phyloP scores from a whole-genome alignment of 2,888 invertebrate species.

The Aphodius sticticus region DNA sequence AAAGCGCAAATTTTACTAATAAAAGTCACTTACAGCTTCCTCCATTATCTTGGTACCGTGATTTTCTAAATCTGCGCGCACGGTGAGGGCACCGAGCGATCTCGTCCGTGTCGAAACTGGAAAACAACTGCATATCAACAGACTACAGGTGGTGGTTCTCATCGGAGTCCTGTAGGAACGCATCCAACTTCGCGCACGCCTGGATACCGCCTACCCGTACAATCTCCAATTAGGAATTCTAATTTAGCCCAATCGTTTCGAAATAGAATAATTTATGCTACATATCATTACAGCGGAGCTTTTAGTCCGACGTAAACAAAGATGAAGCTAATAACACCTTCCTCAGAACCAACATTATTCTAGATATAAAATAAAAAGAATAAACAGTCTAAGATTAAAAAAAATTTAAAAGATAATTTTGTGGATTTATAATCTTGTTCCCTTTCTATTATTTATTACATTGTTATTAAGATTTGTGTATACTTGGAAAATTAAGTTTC shows the following conservation, averaged over 20 bases:
- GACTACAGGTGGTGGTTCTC: conserved; percentile 4
- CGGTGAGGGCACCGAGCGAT: background rate
- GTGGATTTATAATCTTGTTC: no score
- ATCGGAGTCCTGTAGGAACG: background rate
- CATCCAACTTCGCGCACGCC: background rate
- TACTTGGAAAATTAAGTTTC: no score
- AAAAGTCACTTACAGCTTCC: background rate
- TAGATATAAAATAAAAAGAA: no score
- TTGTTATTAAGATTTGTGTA: no score
- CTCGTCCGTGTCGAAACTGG: background rate
- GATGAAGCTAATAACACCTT: no score
- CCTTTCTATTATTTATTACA: no score
- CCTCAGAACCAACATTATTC: no score
- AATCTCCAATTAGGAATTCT: background rate
- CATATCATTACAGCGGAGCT: background rate
- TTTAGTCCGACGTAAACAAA: no score
- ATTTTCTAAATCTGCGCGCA: background rate
- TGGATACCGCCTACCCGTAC: background rate
- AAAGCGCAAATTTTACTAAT: background rate
- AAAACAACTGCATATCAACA: conserved; percentile 4
- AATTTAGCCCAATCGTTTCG: background rate
- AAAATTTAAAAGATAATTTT: no score
- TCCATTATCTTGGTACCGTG: background rate
- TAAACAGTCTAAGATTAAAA: no score
- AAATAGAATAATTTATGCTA: background rate